Evolutionary conservation across 1,140 invertebrate species (phyloP).

Genomic region (Drusus annulatus): DNA sequence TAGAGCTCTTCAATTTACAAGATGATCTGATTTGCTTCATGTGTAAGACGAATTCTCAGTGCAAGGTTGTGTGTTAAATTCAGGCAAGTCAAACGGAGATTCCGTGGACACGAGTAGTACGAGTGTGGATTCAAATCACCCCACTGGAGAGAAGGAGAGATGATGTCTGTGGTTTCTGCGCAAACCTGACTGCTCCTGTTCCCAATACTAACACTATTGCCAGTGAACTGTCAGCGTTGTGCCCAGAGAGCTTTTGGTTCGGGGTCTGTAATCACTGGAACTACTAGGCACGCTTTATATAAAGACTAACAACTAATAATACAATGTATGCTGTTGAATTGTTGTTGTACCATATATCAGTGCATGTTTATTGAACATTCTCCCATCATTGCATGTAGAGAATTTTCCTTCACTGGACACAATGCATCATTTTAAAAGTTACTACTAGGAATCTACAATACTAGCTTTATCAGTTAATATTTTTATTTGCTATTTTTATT

Average conservation of each 20-base stretch:
- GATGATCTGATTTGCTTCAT: no score
- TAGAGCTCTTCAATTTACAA: no score
- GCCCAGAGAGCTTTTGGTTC: slow-evolving; percentile 44
- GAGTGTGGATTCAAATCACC: slow-evolving; percentile 56
- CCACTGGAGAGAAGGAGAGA: slow-evolving; percentile 55
- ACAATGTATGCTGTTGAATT: no score
- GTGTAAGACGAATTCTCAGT: background rate
- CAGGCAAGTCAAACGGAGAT: slow-evolving; percentile 53
- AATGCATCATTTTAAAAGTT: no score
- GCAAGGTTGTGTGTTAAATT: slow-evolving; percentile 40
- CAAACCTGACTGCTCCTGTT: slow-evolving; percentile 37
- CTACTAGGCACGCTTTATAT: slow-evolving; percentile 51
- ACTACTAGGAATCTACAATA: no score
- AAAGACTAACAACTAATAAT: background rate
- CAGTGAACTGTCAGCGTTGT: slow-evolving; percentile 25
- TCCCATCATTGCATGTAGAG: no score
- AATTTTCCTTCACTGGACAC: no score
- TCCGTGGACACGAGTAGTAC: slow-evolving; percentile 57
- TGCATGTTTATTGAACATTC: no score
- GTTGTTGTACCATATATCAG: no score
- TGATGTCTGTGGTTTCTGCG: slow-evolving; percentile 52
- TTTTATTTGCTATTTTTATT: no score
- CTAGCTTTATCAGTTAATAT: no score
- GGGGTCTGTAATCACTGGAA: slow-evolving; percentile 51
- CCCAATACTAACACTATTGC: background rate